Evolutionary conservation across 2,797 vertebrate species (phyloP), one percentile per base, ranked within the genome.

Genomic region (Tokudaia tokunoshimensis): DNA sequence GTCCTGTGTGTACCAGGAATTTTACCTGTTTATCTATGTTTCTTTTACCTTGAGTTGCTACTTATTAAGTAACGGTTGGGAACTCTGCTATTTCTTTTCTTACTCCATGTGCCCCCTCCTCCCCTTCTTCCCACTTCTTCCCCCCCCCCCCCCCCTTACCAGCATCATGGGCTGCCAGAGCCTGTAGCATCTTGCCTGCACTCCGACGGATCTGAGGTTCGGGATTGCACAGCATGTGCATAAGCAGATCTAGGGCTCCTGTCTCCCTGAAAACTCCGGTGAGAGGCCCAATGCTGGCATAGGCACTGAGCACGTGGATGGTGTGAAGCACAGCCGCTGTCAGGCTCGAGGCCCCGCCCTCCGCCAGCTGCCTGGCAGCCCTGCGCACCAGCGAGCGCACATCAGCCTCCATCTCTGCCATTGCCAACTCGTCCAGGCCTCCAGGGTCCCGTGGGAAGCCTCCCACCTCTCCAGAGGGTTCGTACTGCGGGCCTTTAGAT

Each of bases 301-400:
- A 99, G 84, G 99, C 99, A 3, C 99, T 99, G 96, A 99, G 99
- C 97, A 99, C 99, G 0, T 99, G 99, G 97, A 99, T 99, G 92
- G 99, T 99, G 98, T 99, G 99, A 0, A 99, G 99, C 97, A 99
- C 98, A 93, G 99, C 99, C 65, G 99, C 98, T 1, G 97, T 97
- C 19, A 99, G 98, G 96, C 98, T 98, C 0, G 98, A 99, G 52
- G 98, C 98, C 96, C 99, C 99, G 0, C 98, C 98, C 96, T 99
- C 99, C 0, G 98, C 98, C 99, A 99, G 98, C 98, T 99, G 99
- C 88, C 99, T 99, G 74, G 98, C 91, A 7, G 99, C 99, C 34
- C 99, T 99, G 8, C 95, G 98, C 76, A 99, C 99, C 97, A 99
- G 98, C 74, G 98, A 99, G 98, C 99, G 98, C 17, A 99, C 99